These are phyloP conservation scores for Rhea pennata DNA, from an alignment of 2,113 vertebrate species.

Conservation along the genomic window DNA sequence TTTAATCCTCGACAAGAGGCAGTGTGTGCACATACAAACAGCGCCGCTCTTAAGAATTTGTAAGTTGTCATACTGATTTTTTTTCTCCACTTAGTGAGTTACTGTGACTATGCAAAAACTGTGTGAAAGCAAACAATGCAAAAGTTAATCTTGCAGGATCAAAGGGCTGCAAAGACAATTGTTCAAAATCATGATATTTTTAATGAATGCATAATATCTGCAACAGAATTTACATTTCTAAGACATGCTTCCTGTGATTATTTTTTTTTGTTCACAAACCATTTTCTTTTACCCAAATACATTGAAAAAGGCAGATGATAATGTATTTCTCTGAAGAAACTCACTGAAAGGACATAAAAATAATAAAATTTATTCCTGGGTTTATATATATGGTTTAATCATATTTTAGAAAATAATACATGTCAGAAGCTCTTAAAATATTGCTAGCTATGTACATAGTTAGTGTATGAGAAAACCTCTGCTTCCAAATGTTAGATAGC, in stretches of 20 bases:
- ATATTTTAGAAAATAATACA: not conserved
- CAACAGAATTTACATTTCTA: not conserved
- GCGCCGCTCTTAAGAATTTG: not conserved
- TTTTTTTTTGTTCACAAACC: not conserved
- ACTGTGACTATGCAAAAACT: not conserved
- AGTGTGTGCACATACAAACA: not conserved
- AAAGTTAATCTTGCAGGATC: not conserved
- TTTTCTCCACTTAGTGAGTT: not conserved
- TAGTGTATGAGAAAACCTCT: not conserved
- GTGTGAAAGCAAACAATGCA: not conserved
- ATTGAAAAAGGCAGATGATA: not conserved
- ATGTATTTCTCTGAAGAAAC: not conserved
- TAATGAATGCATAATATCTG: not conserved
- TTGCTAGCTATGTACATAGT: not conserved
- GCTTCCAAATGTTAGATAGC: not conserved
- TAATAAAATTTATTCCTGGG: not conserved
- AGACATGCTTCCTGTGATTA: not conserved
- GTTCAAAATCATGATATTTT: not conserved
- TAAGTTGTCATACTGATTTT: not conserved
- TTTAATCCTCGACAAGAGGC: not conserved
- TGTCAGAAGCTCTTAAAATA: not conserved
- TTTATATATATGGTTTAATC: not conserved
- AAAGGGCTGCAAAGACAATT: not conserved
- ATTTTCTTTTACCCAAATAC: not conserved
- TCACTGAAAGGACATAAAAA: not conserved